Base-by-base conservation (phyloP, 2,113 vertebrate species). In the Saimiri boliviensis region DNA sequence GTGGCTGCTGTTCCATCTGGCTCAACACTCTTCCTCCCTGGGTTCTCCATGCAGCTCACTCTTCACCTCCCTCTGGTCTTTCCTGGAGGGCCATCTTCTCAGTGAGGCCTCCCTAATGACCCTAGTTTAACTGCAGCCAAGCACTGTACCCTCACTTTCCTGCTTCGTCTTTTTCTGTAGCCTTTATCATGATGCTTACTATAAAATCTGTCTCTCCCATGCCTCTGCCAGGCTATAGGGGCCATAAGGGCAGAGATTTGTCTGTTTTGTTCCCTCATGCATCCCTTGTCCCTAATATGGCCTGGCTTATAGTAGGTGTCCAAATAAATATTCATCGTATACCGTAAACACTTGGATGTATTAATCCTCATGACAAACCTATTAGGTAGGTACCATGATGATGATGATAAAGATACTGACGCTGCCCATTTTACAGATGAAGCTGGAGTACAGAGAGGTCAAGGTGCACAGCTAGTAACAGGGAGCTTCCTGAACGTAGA, bases 41-140 rank as follows among this genome's bases (percentile, higher is more conserved):
- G 60, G 27, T 63, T 63, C 60, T 32, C 27, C 27, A 0, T 0
- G 0, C 4, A 60, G 73, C 42, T 82, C 2, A 0, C 10, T 42
- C 14, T 45, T 66, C 23, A 25, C 60, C 21, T 79, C 47, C 16
- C 47, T 68, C 1, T 0, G 10, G 21, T 52, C 79, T 79, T 42
- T 73, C 5, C 32, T 4, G 32, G 20, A 52, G 54, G 49, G 6
- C 32, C 5, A 4, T 49, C 60, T 52, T 23, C 49, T 70, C 42
- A 3, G 56, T 1, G 40, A 81, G 58, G 9, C n/a, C 12, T 35
- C 42, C 52, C 40, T 82, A 16, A 8, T 49, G 4, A 0, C 6
- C 35, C 23, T 82, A 71, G 68, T 8, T 3, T 30, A 56, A 45
- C 23, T 7, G 11, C 5, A 14, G 3, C 19, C 42, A 40, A 17